Evolutionary conservation across 2,888 invertebrate genomes (phyloP).

Genomic region (Schizotus pectinicornis): DNA sequence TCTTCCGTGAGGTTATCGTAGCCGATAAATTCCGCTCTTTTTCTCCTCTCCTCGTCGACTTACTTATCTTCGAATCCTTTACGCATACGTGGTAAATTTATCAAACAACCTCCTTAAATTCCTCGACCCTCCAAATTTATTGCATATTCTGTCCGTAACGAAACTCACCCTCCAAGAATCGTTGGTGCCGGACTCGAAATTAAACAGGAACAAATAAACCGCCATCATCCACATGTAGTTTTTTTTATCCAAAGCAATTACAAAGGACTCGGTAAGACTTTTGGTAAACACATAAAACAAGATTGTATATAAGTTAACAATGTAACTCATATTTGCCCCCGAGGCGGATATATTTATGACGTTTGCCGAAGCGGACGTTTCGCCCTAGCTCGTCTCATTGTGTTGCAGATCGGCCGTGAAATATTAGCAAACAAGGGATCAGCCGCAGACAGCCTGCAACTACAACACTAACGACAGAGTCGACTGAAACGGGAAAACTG

Average conservation of each 20-base stretch:
- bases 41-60: slow-evolving; percentile 4
- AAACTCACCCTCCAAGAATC: too few species aligned
- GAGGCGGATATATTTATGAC: slow-evolving; percentile 35
- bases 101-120: neutral
- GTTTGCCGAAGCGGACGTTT: slow-evolving; percentile 27
- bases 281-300: slow-evolving; percentile 37
- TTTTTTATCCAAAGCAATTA: slow-evolving; percentile 18
- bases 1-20: slow-evolving; percentile 14
- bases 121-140: too few species aligned
- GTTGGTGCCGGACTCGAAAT: neutral
- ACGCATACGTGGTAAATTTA: slow-evolving; percentile 5
- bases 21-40: slow-evolving; percentile 25
- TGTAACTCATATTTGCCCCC: slow-evolving; percentile 41
- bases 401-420: slow-evolving; percentile 30
- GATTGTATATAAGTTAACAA: slow-evolving; percentile 38
- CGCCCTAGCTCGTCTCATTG: slow-evolving; percentile 26
- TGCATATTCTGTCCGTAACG: too few species aligned
- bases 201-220: slow-evolving; percentile 15
- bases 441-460: slow-evolving; percentile 4
- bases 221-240: slow-evolving; percentile 30
- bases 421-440: slow-evolving; percentile 36
- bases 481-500: neutral
- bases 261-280: slow-evolving; percentile 33
- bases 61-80: slow-evolving; percentile 11
- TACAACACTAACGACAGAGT: slow-evolving; percentile 1